Conservation (phyloP, 2,797 vertebrate species). For the Ctenosaura bakeri region DNA sequence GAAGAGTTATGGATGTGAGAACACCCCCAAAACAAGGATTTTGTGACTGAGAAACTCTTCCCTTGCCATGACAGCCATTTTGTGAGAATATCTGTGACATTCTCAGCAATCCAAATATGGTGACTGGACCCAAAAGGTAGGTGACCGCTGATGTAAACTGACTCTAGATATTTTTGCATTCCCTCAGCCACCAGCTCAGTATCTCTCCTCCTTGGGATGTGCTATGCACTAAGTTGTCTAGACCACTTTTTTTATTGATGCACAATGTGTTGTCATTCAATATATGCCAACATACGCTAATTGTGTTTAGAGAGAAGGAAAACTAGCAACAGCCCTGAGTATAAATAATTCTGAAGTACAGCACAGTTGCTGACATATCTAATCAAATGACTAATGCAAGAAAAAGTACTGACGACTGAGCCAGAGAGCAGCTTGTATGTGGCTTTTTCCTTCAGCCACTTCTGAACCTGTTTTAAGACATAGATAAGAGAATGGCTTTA, state of each 20-base stretch:
- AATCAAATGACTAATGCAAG: slow-evolving; percentile 38
- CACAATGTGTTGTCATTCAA: slow-evolving; percentile 44
- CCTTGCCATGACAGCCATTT: neutral
- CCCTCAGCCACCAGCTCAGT: neutral
- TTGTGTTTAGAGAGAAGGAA: slow-evolving; percentile 23
- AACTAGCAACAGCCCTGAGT: neutral
- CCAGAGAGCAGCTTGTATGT: rapidly evolving
- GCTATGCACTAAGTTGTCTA: neutral
- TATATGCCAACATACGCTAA: slow-evolving; percentile 23
- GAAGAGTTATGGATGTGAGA: neutral
- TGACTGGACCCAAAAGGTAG: neutral
- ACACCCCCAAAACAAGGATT: neutral
- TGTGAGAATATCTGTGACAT: neutral
- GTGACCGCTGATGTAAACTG: neutral
- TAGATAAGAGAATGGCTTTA: slow-evolving; percentile 23
- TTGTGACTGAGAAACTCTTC: neutral
- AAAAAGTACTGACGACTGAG: neutral
- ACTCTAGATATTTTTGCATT: neutral
- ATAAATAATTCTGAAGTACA: slow-evolving; percentile 46
- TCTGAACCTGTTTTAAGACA: slow-evolving; percentile 8
- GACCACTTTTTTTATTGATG: neutral
- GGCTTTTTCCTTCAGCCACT: neutral
- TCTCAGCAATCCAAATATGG: neutral
- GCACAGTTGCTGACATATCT: slow-evolving; percentile 37
- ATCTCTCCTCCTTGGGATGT: neutral